phyloP scores from a whole-genome alignment of 30 jellyfish, hydroid and myxozoan genomes.

The Hydractinia echinata region DNA sequence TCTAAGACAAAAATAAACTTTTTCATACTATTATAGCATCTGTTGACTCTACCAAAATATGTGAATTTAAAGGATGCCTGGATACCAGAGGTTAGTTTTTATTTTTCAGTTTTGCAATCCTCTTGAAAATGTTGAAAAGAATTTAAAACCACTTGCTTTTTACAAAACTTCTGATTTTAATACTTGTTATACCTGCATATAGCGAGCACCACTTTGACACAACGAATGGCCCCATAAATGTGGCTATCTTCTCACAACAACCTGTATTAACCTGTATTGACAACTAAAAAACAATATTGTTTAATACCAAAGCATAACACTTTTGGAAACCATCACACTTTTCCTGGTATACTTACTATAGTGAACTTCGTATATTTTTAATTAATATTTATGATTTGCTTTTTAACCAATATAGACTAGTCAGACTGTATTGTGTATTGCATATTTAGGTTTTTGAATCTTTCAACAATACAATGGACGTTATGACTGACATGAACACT shows the following conservation, averaged over 20 bases:
- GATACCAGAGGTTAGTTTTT: constrained; percentile 65
- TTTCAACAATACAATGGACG: background rate
- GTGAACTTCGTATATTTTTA: background rate
- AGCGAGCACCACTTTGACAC: too few relatives aligned
- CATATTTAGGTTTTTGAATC: background rate
- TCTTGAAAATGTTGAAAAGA: too few relatives aligned
- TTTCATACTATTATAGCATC: constrained; percentile 25
- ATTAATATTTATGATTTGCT: background rate
- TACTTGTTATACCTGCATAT: too few relatives aligned
- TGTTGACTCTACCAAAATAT: constrained; percentile 50
- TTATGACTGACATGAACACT: background rate
- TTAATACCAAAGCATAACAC: too few relatives aligned
- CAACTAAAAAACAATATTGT: too few relatives aligned
- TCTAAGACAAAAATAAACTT: background rate
- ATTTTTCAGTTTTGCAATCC: background rate
- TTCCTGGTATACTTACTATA: background rate
- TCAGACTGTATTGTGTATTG: background rate
- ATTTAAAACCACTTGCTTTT: too few relatives aligned
- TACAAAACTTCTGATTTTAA: too few relatives aligned
- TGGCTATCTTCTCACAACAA: too few relatives aligned
- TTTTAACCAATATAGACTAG: too few relatives aligned
- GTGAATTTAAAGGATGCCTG: constrained; percentile 48
- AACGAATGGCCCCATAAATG: too few relatives aligned
- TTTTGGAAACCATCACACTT: background rate
- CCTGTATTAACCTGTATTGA: too few relatives aligned